A percentile compares a stretch with the other conserved stretches of the same genome.
Evolutionary conservation across 92 coral and sea anemone species (phyloP).

Genomic region (Palythoa heliodiscus): DNA sequence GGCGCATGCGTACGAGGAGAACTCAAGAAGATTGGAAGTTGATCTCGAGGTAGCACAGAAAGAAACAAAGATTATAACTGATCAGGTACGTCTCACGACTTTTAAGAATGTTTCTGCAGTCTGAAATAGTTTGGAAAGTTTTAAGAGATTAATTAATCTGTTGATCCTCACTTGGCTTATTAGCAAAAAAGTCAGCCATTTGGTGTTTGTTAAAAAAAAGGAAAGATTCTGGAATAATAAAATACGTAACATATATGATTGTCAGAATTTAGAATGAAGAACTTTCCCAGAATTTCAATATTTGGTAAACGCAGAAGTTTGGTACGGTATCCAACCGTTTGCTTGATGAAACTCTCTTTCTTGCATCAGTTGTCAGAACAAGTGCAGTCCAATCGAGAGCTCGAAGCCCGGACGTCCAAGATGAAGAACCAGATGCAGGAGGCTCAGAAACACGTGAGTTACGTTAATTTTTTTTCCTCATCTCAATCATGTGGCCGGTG

Average conservation of each 20-base stretch:
- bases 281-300: no score
- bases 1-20: slow-evolving; percentile 91
- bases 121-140: background rate
- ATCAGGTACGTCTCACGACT: slow-evolving; percentile 57
- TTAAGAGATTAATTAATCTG: background rate
- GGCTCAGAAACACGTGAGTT: slow-evolving; percentile 88
- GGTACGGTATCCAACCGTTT: background rate
- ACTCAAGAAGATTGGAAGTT: slow-evolving; percentile 73
- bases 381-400: slow-evolving; percentile 64
- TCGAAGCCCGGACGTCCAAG: slow-evolving; percentile 67
- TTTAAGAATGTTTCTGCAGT: no score
- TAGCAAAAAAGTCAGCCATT: no score
- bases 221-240: no score
- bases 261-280: no score
- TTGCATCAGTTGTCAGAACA: slow-evolving; percentile 67
- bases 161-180: background rate
- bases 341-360: background rate
- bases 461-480: background rate
- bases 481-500: background rate
- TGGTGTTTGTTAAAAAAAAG: no score
- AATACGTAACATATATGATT: no score
- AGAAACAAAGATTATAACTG: slow-evolving; percentile 72
- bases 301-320: background rate
- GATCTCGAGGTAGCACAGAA: slow-evolving; percentile 82
- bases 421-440: slow-evolving; percentile 79